phyloP scores from a whole-genome alignment of 1,140 invertebrate genomes.

The Heterodera schachtii region DNA sequence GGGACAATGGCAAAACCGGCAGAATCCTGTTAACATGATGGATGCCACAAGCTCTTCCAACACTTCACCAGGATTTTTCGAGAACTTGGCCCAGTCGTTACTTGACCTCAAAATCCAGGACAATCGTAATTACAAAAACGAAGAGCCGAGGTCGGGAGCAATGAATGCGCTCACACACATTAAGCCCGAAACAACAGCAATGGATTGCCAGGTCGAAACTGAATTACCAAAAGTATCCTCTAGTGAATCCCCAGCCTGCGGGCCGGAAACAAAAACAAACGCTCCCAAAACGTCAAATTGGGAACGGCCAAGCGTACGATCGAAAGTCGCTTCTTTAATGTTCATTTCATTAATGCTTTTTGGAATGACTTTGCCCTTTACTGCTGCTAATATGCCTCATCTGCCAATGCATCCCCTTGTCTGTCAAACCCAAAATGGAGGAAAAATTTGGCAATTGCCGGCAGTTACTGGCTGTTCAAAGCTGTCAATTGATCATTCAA shows the following conservation, averaged over 20 bases:
- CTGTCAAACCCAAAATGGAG: not conserved
- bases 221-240: too few relatives aligned
- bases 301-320: not conserved
- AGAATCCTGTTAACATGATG: too few relatives aligned
- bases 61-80: too few relatives aligned
- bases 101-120: too few relatives aligned
- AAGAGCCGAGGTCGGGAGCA: too few relatives aligned
- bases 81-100: too few relatives aligned
- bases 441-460: constrained; percentile 3
- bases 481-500: not conserved
- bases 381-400: not conserved
- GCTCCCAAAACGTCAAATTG: not conserved
- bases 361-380: not conserved
- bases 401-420: not conserved
- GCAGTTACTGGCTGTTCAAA: not conserved
- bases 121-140: too few relatives aligned
- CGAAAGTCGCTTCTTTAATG: not conserved
- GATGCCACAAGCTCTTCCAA: too few relatives aligned
- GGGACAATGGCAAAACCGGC: too few relatives aligned
- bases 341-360: not conserved
- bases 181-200: too few relatives aligned
- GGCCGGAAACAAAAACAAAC: not conserved
- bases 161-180: too few relatives aligned
- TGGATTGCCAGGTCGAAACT: too few relatives aligned
- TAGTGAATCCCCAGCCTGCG: not conserved